Conservation (phyloP, 2,888 invertebrate species). For the Automeris io region DNA sequence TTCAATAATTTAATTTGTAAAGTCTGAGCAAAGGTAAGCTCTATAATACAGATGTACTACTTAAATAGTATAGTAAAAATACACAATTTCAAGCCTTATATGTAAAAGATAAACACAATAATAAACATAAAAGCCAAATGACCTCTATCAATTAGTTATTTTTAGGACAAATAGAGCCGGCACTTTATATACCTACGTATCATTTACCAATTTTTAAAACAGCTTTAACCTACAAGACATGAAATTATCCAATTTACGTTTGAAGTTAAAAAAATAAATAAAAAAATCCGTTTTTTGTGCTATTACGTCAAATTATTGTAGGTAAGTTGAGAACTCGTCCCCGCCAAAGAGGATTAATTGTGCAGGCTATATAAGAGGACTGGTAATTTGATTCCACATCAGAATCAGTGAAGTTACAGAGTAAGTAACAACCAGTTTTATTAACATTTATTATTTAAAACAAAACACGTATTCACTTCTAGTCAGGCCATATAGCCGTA, state of each 20-base stretch:
- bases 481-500: background rate
- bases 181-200: no score
- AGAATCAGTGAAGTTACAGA: slow-evolving; percentile 1
- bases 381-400: background rate
- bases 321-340: background rate
- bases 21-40: no score
- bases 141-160: no score
- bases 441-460: background rate
- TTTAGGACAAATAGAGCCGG: no score
- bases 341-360: background rate
- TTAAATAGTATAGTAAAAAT: no score
- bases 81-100: no score
- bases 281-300: slow-evolving; percentile 1
- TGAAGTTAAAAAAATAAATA: background rate
- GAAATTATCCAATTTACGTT: background rate
- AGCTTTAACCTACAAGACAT: no score
- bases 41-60: no score
- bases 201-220: no score
- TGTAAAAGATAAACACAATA: no score
- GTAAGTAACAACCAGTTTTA: slow-evolving; percentile 4
- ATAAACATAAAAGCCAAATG: no score
- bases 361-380: slow-evolving; percentile 7
- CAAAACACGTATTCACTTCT: background rate
- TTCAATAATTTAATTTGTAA: no score
- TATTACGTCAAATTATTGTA: background rate